Conservation (phyloP, 2,888 invertebrate genomes). For the Drosophila meridionalis region DNA sequence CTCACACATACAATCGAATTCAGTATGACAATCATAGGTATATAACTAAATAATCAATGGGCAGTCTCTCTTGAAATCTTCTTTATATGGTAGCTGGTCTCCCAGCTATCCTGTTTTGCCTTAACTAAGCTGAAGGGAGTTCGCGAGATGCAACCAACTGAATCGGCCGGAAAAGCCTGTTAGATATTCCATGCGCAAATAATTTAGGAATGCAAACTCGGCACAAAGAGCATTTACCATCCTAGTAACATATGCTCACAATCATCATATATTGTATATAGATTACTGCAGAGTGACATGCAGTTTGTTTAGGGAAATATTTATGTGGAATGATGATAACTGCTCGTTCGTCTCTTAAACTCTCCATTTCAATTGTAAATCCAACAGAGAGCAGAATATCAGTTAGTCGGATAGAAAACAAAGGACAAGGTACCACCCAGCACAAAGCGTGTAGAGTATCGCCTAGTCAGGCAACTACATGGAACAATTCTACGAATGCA, state of each 20-base stretch:
- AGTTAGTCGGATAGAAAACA: too few species aligned
- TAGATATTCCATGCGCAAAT: background rate
- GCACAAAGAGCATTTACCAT: background rate
- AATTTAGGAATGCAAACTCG: background rate
- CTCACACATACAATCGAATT: background rate
- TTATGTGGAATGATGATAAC: too few species aligned
- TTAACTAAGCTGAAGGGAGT: background rate
- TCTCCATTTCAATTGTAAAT: background rate
- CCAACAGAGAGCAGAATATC: background rate
- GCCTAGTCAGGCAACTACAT: background rate
- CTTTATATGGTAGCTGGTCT: background rate
- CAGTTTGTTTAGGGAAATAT: background rate
- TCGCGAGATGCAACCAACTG: background rate
- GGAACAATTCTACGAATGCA: background rate
- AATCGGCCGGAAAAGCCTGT: background rate
- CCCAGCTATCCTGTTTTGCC: background rate
- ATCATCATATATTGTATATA: background rate
- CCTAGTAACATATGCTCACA: background rate
- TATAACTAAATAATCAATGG: background rate
- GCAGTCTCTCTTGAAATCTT: background rate
- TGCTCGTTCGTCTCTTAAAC: too few species aligned
- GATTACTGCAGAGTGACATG: background rate
- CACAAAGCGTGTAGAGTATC: background rate
- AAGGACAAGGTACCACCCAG: too few species aligned
- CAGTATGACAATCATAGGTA: too few species aligned